Conservation (phyloP, 2,113 vertebrate genomes). For the Larimichthys polyactis region DNA sequence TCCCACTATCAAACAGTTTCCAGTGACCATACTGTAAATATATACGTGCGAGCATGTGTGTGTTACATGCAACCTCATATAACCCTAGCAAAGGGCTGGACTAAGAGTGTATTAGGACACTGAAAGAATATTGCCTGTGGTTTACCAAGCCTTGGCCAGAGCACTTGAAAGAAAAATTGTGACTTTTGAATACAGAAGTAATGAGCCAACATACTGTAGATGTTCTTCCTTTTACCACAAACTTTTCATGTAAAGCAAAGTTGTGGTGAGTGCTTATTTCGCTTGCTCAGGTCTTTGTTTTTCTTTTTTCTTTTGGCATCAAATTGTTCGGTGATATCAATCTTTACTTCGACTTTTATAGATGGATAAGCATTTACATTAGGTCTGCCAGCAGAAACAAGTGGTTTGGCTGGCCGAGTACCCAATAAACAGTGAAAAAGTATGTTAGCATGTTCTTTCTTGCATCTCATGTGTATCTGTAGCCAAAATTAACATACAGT, state of each 20-base stretch:
- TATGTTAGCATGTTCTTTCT: slow-evolving; percentile 3
- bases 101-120: slow-evolving; percentile 30
- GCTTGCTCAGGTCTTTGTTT: not conserved
- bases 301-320: not conserved
- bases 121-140: slow-evolving; percentile 64
- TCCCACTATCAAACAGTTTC: slow-evolving; percentile 32
- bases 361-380: not conserved
- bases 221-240: slow-evolving; percentile 24
- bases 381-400: slow-evolving; percentile 30
- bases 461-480: slow-evolving; percentile 1
- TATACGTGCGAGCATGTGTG: not conserved
- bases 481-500: slow-evolving; percentile 9
- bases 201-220: slow-evolving; percentile 5
- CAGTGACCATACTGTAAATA: slow-evolving; percentile 18
- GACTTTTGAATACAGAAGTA: slow-evolving; percentile 29
- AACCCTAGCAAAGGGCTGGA: slow-evolving; percentile 38
- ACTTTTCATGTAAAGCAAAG: not conserved
- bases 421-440: not conserved
- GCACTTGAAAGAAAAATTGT: slow-evolving; percentile 18
- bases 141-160: slow-evolving; percentile 47
- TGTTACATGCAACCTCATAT: slow-evolving; percentile 47
- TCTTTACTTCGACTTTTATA: slow-evolving; percentile 21
- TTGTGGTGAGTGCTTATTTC: not conserved
- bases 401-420: slow-evolving; percentile 9
- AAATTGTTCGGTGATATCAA: not conserved